These are phyloP conservation scores for Scrobipalpa atriplicella DNA, from an alignment of 2,888 invertebrate genomes.

Conservation along the genomic window DNA sequence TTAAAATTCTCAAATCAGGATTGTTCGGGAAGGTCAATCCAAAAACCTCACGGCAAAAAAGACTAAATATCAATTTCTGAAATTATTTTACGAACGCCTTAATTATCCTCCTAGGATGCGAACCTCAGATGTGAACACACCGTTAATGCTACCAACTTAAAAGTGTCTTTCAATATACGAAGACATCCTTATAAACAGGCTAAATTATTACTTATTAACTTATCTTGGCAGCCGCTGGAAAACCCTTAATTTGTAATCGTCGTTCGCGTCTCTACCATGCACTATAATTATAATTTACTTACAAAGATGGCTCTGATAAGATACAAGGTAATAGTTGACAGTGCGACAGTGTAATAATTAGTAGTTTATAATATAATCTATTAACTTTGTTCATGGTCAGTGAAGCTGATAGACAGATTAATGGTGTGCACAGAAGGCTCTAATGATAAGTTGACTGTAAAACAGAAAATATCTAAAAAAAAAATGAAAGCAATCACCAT, in stretches of 20 bases:
- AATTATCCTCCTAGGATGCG: background rate
- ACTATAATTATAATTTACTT: conserved; percentile 28
- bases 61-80: no score
- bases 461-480: no score
- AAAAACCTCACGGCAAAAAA: no score
- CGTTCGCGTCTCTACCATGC: conserved; percentile 13
- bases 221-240: conserved; percentile 23
- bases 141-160: background rate
- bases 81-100: no score
- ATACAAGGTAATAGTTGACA: background rate
- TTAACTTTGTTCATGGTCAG: background rate
- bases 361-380: conserved; percentile 22
- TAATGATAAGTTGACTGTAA: no score
- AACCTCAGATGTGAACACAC: background rate
- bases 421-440: background rate
- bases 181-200: conserved; percentile 27
- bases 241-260: conserved; percentile 29
- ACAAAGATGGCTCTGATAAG: conserved; percentile 22
- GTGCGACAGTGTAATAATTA: background rate
- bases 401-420: background rate
- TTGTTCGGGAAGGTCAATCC: no score
- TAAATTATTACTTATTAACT: conserved; percentile 33
- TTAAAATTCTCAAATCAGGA: no score
- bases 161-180: conserved; percentile 26
- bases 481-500: no score